A percentile compares a stretch with the other conserved stretches of the same genome.
Conservation (phyloP, 2,113 vertebrate genomes). For the Zosterops borbonicus region DNA sequence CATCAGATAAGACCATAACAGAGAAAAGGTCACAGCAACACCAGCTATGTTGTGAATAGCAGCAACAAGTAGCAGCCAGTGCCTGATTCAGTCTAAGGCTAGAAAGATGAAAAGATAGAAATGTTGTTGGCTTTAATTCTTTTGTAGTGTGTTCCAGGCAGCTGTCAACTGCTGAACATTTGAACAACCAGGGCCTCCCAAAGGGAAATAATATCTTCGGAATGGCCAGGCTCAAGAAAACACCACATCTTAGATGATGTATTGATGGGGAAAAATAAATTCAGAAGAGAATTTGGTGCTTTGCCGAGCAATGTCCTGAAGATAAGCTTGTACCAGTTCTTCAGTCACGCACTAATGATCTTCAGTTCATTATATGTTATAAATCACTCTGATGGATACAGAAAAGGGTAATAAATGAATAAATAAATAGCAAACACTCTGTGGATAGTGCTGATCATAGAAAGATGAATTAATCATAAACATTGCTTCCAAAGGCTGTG, state of each 20-base stretch:
- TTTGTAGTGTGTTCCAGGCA: conserved; percentile 62
- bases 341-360: conserved; percentile 65
- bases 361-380: conserved; percentile 32
- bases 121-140: conserved; percentile 66
- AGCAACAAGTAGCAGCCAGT: conserved; percentile 71
- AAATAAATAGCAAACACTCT: conserved; percentile 65
- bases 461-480: conserved; percentile 47
- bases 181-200: conserved; percentile 63
- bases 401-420: conserved; percentile 62
- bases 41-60: conserved; percentile 64
- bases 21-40: conserved; percentile 66
- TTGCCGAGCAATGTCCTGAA: conserved; percentile 62
- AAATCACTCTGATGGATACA: conserved; percentile 57
- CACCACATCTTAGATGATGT: conserved; percentile 68
- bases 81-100: conserved; percentile 60
- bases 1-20: conserved; percentile 56
- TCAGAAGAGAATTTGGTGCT: conserved; percentile 51
- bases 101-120: conserved; percentile 72
- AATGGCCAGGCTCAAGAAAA: conserved; percentile 67
- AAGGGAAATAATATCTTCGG: conserved; percentile 71
- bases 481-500: conserved; percentile 29
- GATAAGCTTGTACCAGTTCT: conserved; percentile 66
- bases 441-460: conserved; percentile 42
- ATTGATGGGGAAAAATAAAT: conserved; percentile 66
- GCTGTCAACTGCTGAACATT: conserved; percentile 69